These are phyloP conservation scores for Drosophila neotestacea DNA, from an alignment of 2,888 invertebrate genomes.

Conservation along the genomic window DNA sequence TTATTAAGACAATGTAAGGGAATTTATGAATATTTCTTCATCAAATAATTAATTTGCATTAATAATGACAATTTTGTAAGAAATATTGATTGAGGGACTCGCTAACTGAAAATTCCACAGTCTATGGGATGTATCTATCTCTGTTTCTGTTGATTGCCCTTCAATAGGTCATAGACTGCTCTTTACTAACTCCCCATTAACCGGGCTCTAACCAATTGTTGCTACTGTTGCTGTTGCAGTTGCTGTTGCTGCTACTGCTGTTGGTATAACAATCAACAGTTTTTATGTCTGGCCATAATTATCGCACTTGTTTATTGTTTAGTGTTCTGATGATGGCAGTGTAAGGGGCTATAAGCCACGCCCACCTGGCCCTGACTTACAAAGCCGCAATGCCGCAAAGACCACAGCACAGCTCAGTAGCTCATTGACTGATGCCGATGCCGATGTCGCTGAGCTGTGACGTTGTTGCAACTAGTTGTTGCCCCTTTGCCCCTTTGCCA, in stretches of 20 bases:
- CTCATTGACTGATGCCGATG: constrained; percentile 46
- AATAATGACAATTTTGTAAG: constrained; percentile 10
- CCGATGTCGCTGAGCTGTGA: constrained; percentile 56
- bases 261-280: constrained; percentile 34
- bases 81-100: constrained; percentile 8
- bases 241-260: not conserved
- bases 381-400: constrained; percentile 65
- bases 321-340: constrained; percentile 35
- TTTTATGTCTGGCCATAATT: constrained; percentile 38
- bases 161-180: constrained; percentile 21
- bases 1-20: too few relatives aligned
- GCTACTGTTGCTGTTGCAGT: constrained; percentile 7
- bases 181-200: not conserved
- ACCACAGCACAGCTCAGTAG: constrained; percentile 53
- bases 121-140: not conserved
- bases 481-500: not conserved
- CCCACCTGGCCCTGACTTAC: constrained; percentile 66
- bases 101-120: constrained; percentile 2
- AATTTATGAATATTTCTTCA: too few relatives aligned
- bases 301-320: constrained; percentile 37
- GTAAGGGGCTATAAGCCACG: constrained; percentile 36
- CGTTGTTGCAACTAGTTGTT: constrained; percentile 17
- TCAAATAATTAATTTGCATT: not conserved
- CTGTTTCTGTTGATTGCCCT: constrained; percentile 20
- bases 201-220: not conserved